phyloP scores from a whole-genome alignment of 2,797 vertebrate species.

The Coregonus sp. region DNA sequence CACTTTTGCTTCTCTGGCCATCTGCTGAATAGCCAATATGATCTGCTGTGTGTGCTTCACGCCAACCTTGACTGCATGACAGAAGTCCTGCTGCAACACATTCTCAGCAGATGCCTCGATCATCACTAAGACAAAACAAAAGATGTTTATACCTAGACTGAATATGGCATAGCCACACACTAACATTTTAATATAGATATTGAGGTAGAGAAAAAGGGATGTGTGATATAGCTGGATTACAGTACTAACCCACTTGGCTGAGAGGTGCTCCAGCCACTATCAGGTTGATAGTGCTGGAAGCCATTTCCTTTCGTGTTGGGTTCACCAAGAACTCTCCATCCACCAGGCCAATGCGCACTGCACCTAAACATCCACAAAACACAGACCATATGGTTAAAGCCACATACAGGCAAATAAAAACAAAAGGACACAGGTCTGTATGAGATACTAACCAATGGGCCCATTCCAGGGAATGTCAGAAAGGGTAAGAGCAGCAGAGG shows the following conservation, averaged over 20 bases:
- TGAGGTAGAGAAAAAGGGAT: neutral
- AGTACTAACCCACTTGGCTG: conserved; percentile 88
- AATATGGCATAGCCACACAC: neutral
- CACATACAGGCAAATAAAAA: neutral
- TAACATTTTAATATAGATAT: neutral
- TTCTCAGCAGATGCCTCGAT: conserved; percentile 95
- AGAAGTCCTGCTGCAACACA: conserved; percentile 92
- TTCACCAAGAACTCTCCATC: conserved; percentile 87
- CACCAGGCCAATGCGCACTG: conserved; percentile 89
- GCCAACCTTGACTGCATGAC: conserved; percentile 91
- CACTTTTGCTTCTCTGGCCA: conserved; percentile 78
- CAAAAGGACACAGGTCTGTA: neutral
- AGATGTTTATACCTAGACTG: neutral
- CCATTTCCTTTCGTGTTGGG: conserved; percentile 89
- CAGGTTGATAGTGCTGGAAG: conserved; percentile 86
- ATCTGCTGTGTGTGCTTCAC: conserved; percentile 92
- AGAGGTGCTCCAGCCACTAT: conserved; percentile 84
- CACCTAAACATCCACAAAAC: conserved; percentile 75
- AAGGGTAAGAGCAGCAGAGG: conserved; percentile 90
- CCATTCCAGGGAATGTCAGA: conserved; percentile 98
- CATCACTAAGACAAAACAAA: conserved; percentile 82
- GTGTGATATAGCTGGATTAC: neutral
- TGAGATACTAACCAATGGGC: conserved; percentile 83
- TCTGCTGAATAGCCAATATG: conserved; percentile 88
- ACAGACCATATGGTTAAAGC: neutral